A percentile compares a stretch with the other conserved stretches of the same genome.
Evolutionary conservation across 2,797 vertebrate species (phyloP).

Genomic region (Poecilia gillii): DNA sequence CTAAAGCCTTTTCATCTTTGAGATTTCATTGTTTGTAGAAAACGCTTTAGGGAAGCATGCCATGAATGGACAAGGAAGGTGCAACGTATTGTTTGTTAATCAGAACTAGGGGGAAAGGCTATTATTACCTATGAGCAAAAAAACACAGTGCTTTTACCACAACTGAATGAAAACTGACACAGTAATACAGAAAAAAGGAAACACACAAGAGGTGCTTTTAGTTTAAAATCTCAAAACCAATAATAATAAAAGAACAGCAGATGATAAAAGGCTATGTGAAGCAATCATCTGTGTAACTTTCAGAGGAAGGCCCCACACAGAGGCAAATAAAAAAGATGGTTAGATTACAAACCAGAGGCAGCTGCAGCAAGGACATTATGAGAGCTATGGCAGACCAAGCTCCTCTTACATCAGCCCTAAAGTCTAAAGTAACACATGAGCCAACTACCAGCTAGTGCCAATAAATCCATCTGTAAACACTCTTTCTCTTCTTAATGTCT

Average conservation of each 20-base stretch:
- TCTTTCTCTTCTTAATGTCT: constrained; percentile 8
- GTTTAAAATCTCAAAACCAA: not conserved
- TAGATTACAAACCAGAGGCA: constrained; percentile 2
- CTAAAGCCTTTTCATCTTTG: not conserved
- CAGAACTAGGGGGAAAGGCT: not conserved
- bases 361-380: constrained; percentile 5
- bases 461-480: constrained; percentile 14
- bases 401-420: constrained; percentile 2
- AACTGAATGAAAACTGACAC: not conserved
- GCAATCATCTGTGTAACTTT: not conserved
- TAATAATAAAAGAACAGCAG: not conserved
- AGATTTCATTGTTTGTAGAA: not conserved
- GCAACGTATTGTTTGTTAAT: not conserved
- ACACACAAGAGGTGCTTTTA: not conserved
- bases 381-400: constrained; percentile 1
- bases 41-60: not conserved
- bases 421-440: constrained; percentile 5
- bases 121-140: not conserved
- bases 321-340: not conserved
- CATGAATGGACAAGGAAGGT: not conserved
- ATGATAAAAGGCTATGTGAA: not conserved
- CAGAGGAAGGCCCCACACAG: not conserved
- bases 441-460: constrained; percentile 1
- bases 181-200: not conserved
- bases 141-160: not conserved